phyloP scores from a whole-genome alignment of 2,797 vertebrate species.

The Sebastes goodei region DNA sequence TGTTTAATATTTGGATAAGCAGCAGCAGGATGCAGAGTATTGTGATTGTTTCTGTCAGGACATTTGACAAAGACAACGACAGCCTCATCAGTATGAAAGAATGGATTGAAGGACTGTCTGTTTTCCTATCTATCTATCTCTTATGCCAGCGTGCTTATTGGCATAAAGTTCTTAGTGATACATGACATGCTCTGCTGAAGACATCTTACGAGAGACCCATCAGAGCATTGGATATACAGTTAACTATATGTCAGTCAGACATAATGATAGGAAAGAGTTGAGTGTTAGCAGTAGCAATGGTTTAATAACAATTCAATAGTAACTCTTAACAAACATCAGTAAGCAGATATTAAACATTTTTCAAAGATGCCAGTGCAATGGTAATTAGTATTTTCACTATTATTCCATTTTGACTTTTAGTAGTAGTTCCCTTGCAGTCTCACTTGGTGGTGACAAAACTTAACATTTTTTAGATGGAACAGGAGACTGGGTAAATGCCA shows the following conservation, averaged over 20 bases:
- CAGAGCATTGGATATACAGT: background rate
- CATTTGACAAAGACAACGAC: conserved; percentile 91
- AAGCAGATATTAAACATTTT: background rate
- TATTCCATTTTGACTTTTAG: background rate
- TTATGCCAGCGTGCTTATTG: background rate
- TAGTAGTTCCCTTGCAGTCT: conserved; percentile 19
- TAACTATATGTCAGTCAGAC: background rate
- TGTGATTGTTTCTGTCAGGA: conserved; percentile 44
- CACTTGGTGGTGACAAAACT: conserved; percentile 63
- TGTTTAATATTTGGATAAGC: background rate
- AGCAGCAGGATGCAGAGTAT: background rate
- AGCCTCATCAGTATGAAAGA: conserved; percentile 85
- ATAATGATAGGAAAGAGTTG: background rate
- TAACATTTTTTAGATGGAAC: background rate
- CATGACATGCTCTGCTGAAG: background rate
- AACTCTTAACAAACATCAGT: background rate
- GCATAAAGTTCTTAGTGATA: background rate
- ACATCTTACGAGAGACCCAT: background rate
- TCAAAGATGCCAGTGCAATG: background rate
- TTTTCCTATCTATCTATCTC: conserved; percentile 80
- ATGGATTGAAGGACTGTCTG: conserved; percentile 90
- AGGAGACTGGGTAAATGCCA: background rate
- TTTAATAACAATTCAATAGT: background rate
- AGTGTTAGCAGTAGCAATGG: background rate
- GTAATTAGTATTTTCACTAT: background rate